Percentiles rank a stretch among this genome's conserved stretches.
These are phyloP conservation scores for Thereva nobilitata DNA, from an alignment of 2,888 invertebrate genomes.

Conservation along the genomic window DNA sequence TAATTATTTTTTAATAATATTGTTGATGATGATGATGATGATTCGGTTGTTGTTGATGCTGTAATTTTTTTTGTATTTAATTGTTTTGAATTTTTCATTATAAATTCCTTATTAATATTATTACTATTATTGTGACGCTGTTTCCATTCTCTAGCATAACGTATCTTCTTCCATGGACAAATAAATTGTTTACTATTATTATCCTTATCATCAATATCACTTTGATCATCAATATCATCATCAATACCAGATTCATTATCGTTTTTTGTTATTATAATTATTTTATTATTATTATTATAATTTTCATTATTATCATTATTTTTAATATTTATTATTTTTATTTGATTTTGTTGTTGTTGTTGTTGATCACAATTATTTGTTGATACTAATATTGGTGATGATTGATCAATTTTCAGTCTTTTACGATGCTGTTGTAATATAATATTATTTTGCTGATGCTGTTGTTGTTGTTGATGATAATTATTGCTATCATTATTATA, in stretches of 20 bases:
- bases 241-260: slow-evolving; percentile 48
- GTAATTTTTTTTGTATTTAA: slow-evolving; percentile 24
- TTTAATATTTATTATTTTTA: slow-evolving; percentile 23
- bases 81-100: slow-evolving; percentile 35
- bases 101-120: slow-evolving; percentile 45
- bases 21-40: slow-evolving; percentile 37
- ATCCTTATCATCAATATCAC: slow-evolving; percentile 18
- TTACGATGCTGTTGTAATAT: slow-evolving; percentile 42
- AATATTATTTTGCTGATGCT: slow-evolving; percentile 23
- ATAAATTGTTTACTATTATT: slow-evolving; percentile 15
- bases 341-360: slow-evolving; percentile 14
- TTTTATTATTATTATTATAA: slow-evolving; percentile 16
- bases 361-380: slow-evolving; percentile 36
- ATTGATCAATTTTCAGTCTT: slow-evolving; percentile 47
- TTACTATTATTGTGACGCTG: slow-evolving; percentile 50
- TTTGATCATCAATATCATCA: slow-evolving; percentile 34
- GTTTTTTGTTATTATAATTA: slow-evolving; percentile 36
- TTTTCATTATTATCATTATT: slow-evolving; percentile 16
- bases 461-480: slow-evolving; percentile 15
- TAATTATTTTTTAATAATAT: slow-evolving; percentile 3
- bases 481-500: slow-evolving; percentile 2
- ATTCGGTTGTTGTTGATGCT: too few species aligned
- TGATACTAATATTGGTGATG: slow-evolving; percentile 23
- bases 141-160: slow-evolving; percentile 57
- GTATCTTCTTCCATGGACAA: slow-evolving; percentile 59